Conservation (phyloP, 2,113 vertebrate species). For the Myiozetetes cayanensis region DNA sequence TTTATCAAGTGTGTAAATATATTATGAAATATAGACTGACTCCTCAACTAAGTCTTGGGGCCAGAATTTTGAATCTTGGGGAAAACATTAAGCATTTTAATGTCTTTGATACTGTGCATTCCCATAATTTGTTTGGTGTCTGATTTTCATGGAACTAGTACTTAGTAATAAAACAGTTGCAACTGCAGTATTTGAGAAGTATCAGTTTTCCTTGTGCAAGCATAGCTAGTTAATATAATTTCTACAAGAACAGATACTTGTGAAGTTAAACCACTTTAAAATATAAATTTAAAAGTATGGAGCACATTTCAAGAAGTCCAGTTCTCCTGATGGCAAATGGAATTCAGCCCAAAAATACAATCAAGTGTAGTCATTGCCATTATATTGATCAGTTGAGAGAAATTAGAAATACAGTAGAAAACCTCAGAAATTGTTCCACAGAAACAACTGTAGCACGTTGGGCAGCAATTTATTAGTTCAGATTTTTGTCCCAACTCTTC, state of each 20-base stretch:
- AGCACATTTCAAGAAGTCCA: neutral
- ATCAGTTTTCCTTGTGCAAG: neutral
- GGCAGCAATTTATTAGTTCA: neutral
- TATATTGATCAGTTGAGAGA: neutral
- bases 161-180: neutral
- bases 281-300: neutral
- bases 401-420: neutral
- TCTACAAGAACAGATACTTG: neutral
- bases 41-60: neutral
- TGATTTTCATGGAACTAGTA: neutral
- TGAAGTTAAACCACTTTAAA: neutral
- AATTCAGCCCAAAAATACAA: neutral
- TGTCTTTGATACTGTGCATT: neutral
- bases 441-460: neutral
- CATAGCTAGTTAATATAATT: neutral
- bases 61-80: neutral
- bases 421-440: neutral
- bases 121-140: neutral
- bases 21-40: neutral
- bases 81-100: too few relatives aligned
- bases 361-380: neutral
- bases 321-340: neutral
- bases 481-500: neutral
- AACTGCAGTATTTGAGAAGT: fast-evolving
- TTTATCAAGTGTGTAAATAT: neutral